These are phyloP conservation scores for Oreocharis arfaki DNA, from an alignment of 2,113 vertebrate genomes.

Conservation along the genomic window DNA sequence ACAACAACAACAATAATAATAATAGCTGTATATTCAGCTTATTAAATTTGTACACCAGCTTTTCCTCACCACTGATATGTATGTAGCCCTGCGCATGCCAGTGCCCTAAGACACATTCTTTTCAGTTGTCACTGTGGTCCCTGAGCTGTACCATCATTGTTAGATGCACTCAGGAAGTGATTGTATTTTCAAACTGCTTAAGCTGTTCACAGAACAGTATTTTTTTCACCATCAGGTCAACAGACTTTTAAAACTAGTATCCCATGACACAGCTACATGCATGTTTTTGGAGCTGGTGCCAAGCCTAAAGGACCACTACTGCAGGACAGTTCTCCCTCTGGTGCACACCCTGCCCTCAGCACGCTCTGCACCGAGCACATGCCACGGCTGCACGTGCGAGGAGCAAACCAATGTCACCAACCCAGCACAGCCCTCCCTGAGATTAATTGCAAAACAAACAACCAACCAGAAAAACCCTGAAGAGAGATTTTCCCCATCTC, in stretches of 20 bases:
- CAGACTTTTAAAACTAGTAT: not conserved
- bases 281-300: not conserved
- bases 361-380: not conserved
- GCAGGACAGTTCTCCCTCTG: not conserved
- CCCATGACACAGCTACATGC: not conserved
- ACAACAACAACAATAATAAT: too few species aligned
- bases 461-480: constrained; percentile 47
- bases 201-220: not conserved
- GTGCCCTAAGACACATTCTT: not conserved
- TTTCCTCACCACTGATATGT: not conserved
- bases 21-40: not conserved
- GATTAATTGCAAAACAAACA: constrained; percentile 62
- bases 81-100: not conserved
- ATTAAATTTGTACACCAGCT: not conserved
- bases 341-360: not conserved
- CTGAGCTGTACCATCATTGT: not conserved
- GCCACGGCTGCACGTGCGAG: not conserved
- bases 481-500: constrained; percentile 63
- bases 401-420: constrained; percentile 11
- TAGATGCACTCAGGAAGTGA: not conserved
- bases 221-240: not conserved
- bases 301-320: not conserved
- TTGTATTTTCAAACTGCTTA: not conserved
- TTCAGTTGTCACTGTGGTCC: rapidly evolving
- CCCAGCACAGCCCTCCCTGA: not conserved